These are phyloP conservation scores for Hydrotaea cyrtoneurina DNA, from an alignment of 2,888 invertebrate species.

Conservation along the genomic window DNA sequence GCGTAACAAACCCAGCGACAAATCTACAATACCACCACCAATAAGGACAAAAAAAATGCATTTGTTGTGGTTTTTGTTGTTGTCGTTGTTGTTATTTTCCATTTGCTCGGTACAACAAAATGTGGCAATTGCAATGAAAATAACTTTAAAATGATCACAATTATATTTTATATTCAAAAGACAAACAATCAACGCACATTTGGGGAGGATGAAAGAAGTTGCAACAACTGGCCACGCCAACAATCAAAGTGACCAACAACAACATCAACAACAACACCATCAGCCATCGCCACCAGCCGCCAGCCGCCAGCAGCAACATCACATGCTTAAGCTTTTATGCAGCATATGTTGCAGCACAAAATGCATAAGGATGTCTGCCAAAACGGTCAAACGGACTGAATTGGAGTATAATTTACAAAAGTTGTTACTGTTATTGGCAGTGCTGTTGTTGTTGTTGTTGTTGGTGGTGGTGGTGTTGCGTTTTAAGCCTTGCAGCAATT, in stretches of 20 bases:
- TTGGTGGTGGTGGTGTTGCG: constrained; percentile 40
- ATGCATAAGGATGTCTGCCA: constrained; percentile 44
- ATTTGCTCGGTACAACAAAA: constrained; percentile 15
- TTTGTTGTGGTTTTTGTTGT: neutral
- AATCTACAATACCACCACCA: too few relatives aligned
- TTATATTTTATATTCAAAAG: constrained; percentile 56
- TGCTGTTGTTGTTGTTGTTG: constrained; percentile 15
- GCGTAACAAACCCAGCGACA: too few relatives aligned
- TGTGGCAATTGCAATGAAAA: constrained; percentile 68
- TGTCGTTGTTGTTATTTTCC: neutral
- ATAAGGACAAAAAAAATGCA: neutral
- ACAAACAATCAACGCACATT: constrained; percentile 27
- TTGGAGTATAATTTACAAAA: constrained; percentile 45
- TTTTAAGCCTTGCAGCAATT: constrained; percentile 32
- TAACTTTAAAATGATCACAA: constrained; percentile 61
- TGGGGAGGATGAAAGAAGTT: constrained; percentile 54
- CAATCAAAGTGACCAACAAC: constrained; percentile 60
- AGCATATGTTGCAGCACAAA: constrained; percentile 19
- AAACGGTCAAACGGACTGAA: constrained; percentile 30
- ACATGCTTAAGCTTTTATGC: constrained; percentile 66
- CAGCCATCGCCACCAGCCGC: constrained; percentile 17
- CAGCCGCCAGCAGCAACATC: constrained; percentile 59
- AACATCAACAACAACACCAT: constrained; percentile 31
- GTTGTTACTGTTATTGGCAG: constrained; percentile 21
- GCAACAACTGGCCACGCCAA: constrained; percentile 46